Conservation (phyloP, 2,888 invertebrate genomes). For the Pantelozetes paolii region DNA sequence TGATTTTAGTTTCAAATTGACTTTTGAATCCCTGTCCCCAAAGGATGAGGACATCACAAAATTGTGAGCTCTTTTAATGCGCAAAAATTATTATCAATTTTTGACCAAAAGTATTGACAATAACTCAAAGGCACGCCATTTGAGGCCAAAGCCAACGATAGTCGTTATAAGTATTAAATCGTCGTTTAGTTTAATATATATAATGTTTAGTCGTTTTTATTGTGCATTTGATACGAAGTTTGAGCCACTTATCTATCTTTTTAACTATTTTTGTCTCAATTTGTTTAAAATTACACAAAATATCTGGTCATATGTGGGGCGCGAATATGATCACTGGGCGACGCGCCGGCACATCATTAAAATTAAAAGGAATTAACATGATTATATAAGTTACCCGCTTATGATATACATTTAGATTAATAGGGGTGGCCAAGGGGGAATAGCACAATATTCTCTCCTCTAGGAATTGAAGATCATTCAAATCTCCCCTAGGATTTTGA, state of each 20-base stretch:
- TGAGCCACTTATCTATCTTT: constrained; percentile 20
- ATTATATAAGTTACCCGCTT: constrained; percentile 33
- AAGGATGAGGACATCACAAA: constrained; percentile 2
- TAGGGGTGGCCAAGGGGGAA: background rate
- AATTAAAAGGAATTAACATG: constrained; percentile 36
- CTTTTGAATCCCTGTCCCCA: background rate
- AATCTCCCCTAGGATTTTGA: too few relatives aligned
- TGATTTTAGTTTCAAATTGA: background rate
- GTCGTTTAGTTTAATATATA: background rate
- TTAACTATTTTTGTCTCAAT: background rate
- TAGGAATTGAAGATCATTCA: too few relatives aligned
- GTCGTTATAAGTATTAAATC: too few relatives aligned
- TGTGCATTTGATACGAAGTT: constrained; percentile 28
- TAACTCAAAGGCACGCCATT: background rate
- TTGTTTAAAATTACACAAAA: background rate
- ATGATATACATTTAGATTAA: background rate
- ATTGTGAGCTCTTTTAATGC: constrained; percentile 2
- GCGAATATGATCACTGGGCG: constrained; percentile 29
- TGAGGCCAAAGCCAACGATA: background rate
- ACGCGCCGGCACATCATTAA: constrained; percentile 27
- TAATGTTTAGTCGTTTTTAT: constrained; percentile 21
- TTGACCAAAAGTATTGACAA: background rate
- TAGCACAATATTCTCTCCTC: background rate
- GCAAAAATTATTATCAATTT: background rate
- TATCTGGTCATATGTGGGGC: background rate